Base-by-base conservation (phyloP, 2,113 vertebrate genomes). In the Puma concolor region DNA sequence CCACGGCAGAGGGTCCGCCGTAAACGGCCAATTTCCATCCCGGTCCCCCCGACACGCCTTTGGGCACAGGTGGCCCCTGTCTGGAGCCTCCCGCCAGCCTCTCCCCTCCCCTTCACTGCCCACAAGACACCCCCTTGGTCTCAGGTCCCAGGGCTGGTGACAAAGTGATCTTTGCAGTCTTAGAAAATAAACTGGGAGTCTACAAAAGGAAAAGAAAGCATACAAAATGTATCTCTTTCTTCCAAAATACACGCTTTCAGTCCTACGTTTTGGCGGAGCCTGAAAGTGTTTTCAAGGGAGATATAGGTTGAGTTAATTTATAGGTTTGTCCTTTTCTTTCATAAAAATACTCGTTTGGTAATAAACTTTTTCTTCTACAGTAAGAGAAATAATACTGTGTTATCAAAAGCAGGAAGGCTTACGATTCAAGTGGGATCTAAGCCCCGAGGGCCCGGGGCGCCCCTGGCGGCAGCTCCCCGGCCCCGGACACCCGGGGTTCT, bases 371-470 rank as follows among this genome's bases (percentile, higher is more conserved):
- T 98, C 98, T 98, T 98, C 98, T 98, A 98, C 98, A 98, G 98
- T 98, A 98, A 98, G 99, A 99, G 98, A 99, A 98, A 99, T 97
- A 97, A 98, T 87, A 96, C 94, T 96, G 97, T 98, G 94, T 98
- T 99, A 99, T 99, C 99, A 99, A 99, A 99, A 99, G 98, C 98
- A 98, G 98, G 98, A 99, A 99, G 98, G 99, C 99, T 98, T 98
- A 96, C 89, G 93, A 98, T 95, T 96, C 95, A 79, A 96, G 98
- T 76, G 98, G 98, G 95, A 96, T 96, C 98, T 97, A 69, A 79
- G 33, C 96, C 95, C 88, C 85, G 71, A 88, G 97, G 98, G 98
- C 92, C 60, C 9, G 83, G 95, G 93, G 98, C 97, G 98, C 98
- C 97, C 97, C 77, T 80, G 90, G 89, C 93, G 96, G 97, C 94